Conservation (phyloP, 2,888 invertebrate species). For the Drosophila tanythrix region DNA sequence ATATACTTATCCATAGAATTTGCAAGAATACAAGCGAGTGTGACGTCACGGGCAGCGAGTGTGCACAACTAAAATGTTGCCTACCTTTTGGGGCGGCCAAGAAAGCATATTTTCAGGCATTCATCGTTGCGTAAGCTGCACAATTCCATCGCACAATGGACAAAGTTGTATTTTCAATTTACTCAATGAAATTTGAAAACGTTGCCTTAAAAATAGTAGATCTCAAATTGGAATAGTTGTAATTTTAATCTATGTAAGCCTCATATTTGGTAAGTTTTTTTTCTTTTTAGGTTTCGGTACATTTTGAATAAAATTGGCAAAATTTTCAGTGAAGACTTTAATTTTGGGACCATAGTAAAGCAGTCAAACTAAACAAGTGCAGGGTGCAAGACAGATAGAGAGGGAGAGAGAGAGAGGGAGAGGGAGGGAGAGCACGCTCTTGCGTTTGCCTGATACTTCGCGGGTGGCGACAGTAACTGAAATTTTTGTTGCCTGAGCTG, state of each 20-base stretch:
- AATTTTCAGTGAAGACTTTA: background rate
- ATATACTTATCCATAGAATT: background rate
- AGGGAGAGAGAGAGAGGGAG: background rate
- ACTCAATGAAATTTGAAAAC: background rate
- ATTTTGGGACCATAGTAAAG: background rate
- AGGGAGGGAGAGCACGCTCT: constrained; percentile 7
- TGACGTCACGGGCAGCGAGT: constrained; percentile 34
- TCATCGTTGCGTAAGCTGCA: background rate
- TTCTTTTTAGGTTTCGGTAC: background rate
- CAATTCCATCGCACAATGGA: background rate
- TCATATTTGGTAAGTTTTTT: background rate
- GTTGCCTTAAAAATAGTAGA: background rate
- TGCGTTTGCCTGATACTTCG: constrained; percentile 43
- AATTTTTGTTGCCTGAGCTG: constrained; percentile 25
- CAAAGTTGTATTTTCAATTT: background rate
- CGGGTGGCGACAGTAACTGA: constrained; percentile 39
- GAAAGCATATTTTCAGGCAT: background rate
- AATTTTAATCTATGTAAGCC: background rate
- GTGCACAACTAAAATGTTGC: constrained; percentile 3
- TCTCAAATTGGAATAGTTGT: background rate
- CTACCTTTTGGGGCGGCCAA: constrained; percentile 16
- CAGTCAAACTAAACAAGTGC: background rate
- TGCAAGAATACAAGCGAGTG: background rate
- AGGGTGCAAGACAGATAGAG: background rate
- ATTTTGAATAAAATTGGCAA: background rate